Percentiles rank a stretch among this genome's conserved stretches.
Conservation (phyloP, 2,888 invertebrate genomes). For the Drosophila limbata region DNA sequence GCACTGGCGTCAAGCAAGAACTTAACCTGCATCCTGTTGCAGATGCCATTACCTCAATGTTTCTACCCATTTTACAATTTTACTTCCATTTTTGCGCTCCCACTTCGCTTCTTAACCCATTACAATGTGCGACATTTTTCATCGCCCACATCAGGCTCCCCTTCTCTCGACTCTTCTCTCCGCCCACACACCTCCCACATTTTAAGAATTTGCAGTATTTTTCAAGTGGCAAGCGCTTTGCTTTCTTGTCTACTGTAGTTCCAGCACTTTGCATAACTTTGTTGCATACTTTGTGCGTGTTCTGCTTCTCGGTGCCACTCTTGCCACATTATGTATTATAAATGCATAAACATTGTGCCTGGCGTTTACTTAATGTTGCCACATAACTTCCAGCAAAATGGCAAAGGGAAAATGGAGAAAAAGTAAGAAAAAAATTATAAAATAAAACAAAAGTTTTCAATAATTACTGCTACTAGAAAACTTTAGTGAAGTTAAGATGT, state of each 20-base stretch:
- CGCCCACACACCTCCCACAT: not conserved
- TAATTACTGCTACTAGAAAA: conserved; percentile 50
- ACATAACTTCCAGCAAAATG: conserved; percentile 51
- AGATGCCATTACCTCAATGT: conserved; percentile 46
- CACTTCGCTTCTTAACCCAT: conserved; percentile 59
- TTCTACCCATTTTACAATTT: conserved; percentile 28
- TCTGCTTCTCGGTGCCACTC: conserved; percentile 22
- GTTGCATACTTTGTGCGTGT: conserved; percentile 71
- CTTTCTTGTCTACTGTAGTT: conserved; percentile 59
- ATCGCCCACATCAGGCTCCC: not conserved
- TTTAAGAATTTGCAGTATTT: conserved; percentile 55
- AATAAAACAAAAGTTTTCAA: conserved; percentile 57
- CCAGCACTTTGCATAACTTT: conserved; percentile 80
- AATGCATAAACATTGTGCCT: conserved; percentile 77
- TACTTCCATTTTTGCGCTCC: conserved; percentile 18
- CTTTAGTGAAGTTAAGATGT: conserved; percentile 14
- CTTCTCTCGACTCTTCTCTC: not conserved
- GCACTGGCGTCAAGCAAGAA: conserved; percentile 73
- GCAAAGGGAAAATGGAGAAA: not conserved
- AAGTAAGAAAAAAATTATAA: conserved; percentile 3
- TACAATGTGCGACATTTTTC: conserved; percentile 76
- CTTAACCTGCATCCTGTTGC: conserved; percentile 80
- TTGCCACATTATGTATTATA: conserved; percentile 73
- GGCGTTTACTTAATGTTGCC: conserved; percentile 78
- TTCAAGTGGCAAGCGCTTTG: conserved; percentile 73